phyloP scores from a whole-genome alignment of 1,140 invertebrate species.

The Diorhabda sublineata region DNA sequence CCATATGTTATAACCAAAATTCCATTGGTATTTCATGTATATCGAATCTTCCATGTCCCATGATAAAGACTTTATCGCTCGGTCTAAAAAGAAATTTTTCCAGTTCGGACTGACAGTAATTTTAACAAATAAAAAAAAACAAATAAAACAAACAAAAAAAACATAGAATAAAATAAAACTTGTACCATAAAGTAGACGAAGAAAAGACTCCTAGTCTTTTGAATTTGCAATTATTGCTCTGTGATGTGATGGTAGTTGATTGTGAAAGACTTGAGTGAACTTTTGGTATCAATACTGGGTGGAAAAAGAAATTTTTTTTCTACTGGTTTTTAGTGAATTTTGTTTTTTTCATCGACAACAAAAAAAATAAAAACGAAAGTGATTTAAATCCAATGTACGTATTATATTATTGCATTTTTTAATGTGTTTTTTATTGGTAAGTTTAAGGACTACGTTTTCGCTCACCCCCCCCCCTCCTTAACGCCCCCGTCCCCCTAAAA shows the following conservation, averaged over 20 bases:
- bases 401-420: too few relatives aligned
- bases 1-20: too few relatives aligned
- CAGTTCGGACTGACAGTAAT: not conserved
- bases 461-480: too few relatives aligned
- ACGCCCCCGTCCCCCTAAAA: too few relatives aligned
- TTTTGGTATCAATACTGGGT: not conserved
- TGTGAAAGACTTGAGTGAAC: conserved; percentile 1
- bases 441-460: too few relatives aligned
- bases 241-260: conserved; percentile 1
- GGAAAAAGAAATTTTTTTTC: not conserved
- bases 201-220: not conserved
- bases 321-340: not conserved
- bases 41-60: too few relatives aligned
- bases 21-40: too few relatives aligned
- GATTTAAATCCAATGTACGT: too few relatives aligned
- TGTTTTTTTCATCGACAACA: not conserved
- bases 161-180: not conserved
- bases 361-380: too few relatives aligned
- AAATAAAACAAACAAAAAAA: too few relatives aligned
- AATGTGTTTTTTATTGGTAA: too few relatives aligned
- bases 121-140: not conserved
- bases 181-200: not conserved
- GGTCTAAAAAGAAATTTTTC: not conserved
- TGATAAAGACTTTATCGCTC: not conserved
- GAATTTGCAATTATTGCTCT: conserved; percentile 2